These are phyloP conservation scores for Lordiphosa collinella DNA, from an alignment of 1,140 invertebrate genomes.

Conservation along the genomic window DNA sequence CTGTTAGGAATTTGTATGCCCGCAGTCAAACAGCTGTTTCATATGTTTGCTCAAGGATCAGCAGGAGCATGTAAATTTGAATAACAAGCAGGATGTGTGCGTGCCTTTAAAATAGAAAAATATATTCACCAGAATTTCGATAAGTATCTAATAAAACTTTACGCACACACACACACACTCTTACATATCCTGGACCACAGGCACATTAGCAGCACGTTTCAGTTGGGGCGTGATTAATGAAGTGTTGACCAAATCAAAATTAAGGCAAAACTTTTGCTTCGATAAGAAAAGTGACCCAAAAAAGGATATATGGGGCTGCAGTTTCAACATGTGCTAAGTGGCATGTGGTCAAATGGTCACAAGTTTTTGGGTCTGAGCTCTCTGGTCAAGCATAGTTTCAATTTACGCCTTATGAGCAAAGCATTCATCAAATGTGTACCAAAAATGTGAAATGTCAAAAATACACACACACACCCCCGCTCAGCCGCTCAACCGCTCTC, in stretches of 20 bases:
- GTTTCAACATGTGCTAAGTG: slow-evolving; percentile 64
- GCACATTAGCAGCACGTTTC: slow-evolving; percentile 36
- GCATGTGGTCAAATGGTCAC: slow-evolving; percentile 62
- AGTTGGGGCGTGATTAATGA: slow-evolving; percentile 62
- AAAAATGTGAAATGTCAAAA: slow-evolving; percentile 69
- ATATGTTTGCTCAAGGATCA: slow-evolving; percentile 30
- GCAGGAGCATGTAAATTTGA: slow-evolving; percentile 24
- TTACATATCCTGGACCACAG: slow-evolving; percentile 57
- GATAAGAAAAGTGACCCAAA: slow-evolving; percentile 53
- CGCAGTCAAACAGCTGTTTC: slow-evolving; percentile 47
- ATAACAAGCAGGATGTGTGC: slow-evolving; percentile 48
- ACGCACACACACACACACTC: slow-evolving; percentile 25
- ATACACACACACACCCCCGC: slow-evolving; percentile 21
- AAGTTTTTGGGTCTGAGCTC: slow-evolving; percentile 20
- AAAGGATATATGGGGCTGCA: slow-evolving; percentile 30
- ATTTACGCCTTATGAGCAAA: slow-evolving; percentile 73
- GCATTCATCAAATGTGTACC: slow-evolving; percentile 63
- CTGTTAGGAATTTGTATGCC: slow-evolving; percentile 3
- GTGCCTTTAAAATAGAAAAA: slow-evolving; percentile 37
- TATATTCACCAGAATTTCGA: slow-evolving; percentile 21
- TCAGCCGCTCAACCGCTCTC: background rate
- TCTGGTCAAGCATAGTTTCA: slow-evolving; percentile 68
- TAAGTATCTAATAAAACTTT: slow-evolving; percentile 58
- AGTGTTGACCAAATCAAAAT: slow-evolving; percentile 74
- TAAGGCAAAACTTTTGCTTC: slow-evolving; percentile 53